Conservation (phyloP, 1,140 invertebrate species). For the Pachyrhynchus sulphureomaculatus region DNA sequence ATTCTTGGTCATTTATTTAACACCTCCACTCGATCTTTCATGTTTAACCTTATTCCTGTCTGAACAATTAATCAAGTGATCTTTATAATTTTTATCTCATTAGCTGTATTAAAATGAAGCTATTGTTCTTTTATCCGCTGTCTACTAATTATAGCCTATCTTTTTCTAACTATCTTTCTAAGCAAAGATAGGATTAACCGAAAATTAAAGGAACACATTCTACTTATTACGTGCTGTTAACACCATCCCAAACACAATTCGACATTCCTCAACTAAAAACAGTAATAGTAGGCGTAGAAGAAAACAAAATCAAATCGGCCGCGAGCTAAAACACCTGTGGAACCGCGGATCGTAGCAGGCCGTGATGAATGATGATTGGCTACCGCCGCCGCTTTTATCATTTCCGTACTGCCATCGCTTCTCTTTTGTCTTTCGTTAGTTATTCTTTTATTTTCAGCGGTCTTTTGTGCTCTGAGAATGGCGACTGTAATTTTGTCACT, state of each 20-base stretch:
- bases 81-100: no score
- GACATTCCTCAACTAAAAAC: not conserved
- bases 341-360: not conserved
- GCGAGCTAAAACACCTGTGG: constrained; percentile 20
- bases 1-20: no score
- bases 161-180: no score
- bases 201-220: no score
- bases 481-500: not conserved
- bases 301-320: not conserved
- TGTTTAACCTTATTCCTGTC: no score
- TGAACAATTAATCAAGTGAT: no score
- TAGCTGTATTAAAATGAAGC: no score
- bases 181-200: no score
- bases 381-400: constrained; percentile 20
- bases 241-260: not conserved
- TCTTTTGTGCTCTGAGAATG: no score
- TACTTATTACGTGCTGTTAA: not conserved
- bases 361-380: constrained; percentile 28
- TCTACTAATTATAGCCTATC: no score
- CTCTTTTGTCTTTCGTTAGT: not conserved
- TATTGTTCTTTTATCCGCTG: no score
- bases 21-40: no score
- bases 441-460: not conserved
- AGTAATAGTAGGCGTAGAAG: not conserved
- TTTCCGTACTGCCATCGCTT: constrained; percentile 8